Base-by-base conservation (phyloP, 2,113 vertebrate species). In the Corydoras maculifer region DNA sequence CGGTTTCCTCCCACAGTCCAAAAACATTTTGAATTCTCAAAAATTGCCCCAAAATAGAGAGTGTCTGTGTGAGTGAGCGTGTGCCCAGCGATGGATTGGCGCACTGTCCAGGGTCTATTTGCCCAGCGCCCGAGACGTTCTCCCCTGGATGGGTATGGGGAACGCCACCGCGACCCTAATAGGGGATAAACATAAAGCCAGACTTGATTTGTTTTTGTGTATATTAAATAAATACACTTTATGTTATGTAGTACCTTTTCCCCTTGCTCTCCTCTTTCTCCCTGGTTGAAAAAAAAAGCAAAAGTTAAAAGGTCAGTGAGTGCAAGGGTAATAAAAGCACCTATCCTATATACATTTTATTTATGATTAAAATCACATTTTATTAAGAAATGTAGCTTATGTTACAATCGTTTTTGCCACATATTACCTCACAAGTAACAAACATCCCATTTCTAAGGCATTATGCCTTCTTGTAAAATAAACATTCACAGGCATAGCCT, bases 191-290 rank as follows among this genome's bases (percentile, higher is more conserved):
- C 1, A 25, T 25, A 25, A 1, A 25, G 18, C 18, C 18, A 25
- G 18, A 25, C 18, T 25, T 25, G 18, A 25, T 25, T 25, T 25
- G 18, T 25, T 25, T 25, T 25, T 25, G 18, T 25, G 1, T 25
- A 25, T 25, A 25, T 25, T 25, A 25, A 43, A 43, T 5, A 43
- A 43, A 43, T 35, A 64, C 32, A 43, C 9, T 9, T 84, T 94
- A 43, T 43, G 35, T 43, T 43, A 43, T 43, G 35, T 43, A 43
- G 35, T 85, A 98, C 96, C 95, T 96, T 98, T 88, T 95, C 91
- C 86, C 96, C 96, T 80, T 18, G 88, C 68, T 94, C 92, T 90
- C 96, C 96, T 82, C 89, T 91, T 81, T 95, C 94, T 81, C 95
- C 96, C 96, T 98, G 84, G 85, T 77, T 75, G 77, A 75, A 90